These are phyloP conservation scores for Zaprionus obscuricornis DNA, from an alignment of 2,888 invertebrate species.

Conservation along the genomic window DNA sequence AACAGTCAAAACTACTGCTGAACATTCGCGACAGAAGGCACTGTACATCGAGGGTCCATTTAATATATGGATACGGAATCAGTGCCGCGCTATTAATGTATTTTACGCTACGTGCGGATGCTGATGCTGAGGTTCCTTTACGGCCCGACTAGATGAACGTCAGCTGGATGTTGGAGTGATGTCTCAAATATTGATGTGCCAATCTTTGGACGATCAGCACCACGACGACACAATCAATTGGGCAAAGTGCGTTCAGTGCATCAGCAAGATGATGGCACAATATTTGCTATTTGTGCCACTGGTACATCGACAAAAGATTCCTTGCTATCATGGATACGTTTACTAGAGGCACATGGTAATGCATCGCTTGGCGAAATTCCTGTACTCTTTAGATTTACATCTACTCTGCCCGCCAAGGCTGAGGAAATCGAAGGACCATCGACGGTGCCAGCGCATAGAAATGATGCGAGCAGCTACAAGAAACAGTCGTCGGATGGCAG, in stretches of 20 bases:
- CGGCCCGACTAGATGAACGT: slow-evolving; percentile 77
- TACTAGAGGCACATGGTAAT: slow-evolving; percentile 90
- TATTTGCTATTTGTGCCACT: slow-evolving; percentile 94
- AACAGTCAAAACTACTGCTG: slow-evolving; percentile 88
- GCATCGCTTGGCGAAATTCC: slow-evolving; percentile 89
- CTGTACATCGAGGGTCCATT: slow-evolving; percentile 94
- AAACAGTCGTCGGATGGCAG: slow-evolving; percentile 4
- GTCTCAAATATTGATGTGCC: slow-evolving; percentile 88
- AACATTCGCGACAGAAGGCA: slow-evolving; percentile 86
- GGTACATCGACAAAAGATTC: slow-evolving; percentile 96
- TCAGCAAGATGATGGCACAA: slow-evolving; percentile 96
- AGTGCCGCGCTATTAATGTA: slow-evolving; percentile 92
- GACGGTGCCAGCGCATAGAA: slow-evolving; percentile 46
- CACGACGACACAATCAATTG: slow-evolving; percentile 83
- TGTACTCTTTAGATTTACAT: slow-evolving; percentile 92
- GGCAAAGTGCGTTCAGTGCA: slow-evolving; percentile 89
- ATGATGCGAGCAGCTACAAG: slow-evolving; percentile 41
- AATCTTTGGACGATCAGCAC: slow-evolving; percentile 83
- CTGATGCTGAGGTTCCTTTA: slow-evolving; percentile 85
- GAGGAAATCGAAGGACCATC: slow-evolving; percentile 66
- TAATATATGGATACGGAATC: slow-evolving; percentile 90
- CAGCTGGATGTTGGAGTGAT: slow-evolving; percentile 87
- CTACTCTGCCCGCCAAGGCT: slow-evolving; percentile 82
- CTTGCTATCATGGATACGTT: slow-evolving; percentile 94
- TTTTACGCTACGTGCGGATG: slow-evolving; percentile 91